These are phyloP conservation scores for Bathynomus jamesi DNA, from an alignment of 1,140 invertebrate genomes.

Conservation along the genomic window DNA sequence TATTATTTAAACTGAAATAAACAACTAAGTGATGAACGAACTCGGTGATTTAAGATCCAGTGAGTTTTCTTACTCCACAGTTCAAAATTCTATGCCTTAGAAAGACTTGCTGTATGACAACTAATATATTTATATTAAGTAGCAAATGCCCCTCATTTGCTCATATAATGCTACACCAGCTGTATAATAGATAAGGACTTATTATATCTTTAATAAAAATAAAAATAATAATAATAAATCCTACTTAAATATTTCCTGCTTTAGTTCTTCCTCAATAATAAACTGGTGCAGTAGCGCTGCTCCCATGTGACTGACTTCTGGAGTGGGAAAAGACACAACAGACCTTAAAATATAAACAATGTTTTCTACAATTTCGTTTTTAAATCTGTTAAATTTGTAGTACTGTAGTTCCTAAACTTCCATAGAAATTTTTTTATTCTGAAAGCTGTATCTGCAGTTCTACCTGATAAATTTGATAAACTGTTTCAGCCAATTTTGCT, in stretches of 20 bases:
- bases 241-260: neutral
- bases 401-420: neutral
- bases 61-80: neutral
- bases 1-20: no score
- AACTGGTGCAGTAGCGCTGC: neutral
- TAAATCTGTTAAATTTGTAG: neutral
- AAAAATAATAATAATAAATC: neutral
- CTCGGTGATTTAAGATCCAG: no score
- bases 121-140: neutral
- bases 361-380: no score
- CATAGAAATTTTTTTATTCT: neutral
- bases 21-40: no score
- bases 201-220: neutral
- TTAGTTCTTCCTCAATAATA: neutral
- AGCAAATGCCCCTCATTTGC: neutral
- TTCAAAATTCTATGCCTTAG: neutral
- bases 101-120: neutral
- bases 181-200: neutral
- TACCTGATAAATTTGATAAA: no score
- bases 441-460: neutral
- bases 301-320: neutral
- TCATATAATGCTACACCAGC: neutral
- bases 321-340: neutral
- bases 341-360: neutral
- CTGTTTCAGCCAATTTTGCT: no score